These are phyloP conservation scores for Gobio gobio DNA, from an alignment of 2,113 vertebrate genomes.

Conservation along the genomic window DNA sequence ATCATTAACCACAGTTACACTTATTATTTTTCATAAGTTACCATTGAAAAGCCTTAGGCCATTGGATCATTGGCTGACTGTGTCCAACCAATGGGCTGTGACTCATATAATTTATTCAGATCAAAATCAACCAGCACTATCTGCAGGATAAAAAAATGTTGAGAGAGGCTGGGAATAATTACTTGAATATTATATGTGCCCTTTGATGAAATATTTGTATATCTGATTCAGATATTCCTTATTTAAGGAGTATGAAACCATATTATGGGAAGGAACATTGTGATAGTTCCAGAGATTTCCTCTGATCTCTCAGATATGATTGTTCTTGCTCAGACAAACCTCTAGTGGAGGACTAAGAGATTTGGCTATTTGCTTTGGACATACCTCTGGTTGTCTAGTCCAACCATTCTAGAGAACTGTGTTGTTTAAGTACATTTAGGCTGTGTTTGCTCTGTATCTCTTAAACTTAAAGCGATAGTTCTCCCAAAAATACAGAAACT, in stretches of 20 bases:
- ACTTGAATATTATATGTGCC: constrained; percentile 33
- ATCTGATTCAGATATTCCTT: constrained; percentile 33
- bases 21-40: constrained; percentile 13
- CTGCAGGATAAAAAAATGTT: neutral
- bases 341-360: neutral
- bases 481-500: neutral
- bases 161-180: constrained; percentile 52
- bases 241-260: constrained; percentile 37
- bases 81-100: constrained; percentile 18
- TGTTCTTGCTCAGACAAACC: constrained; percentile 32
- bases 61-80: constrained; percentile 5
- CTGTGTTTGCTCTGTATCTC: neutral
- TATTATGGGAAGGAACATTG: constrained; percentile 33
- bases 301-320: constrained; percentile 40
- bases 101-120: constrained; percentile 47
- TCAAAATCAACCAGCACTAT: constrained; percentile 45
- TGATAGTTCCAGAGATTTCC: constrained; percentile 32
- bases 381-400: neutral
- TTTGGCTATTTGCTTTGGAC: constrained; percentile 9
- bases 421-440: constrained; percentile 9
- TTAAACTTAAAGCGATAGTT: neutral
- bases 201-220: constrained; percentile 52
- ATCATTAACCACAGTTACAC: constrained; percentile 11
- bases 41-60: constrained; percentile 1
- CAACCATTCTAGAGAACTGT: neutral